These are phyloP conservation scores for Cyphomyrus discorhynchus DNA, from an alignment of 2,113 vertebrate species.

Conservation along the genomic window DNA sequence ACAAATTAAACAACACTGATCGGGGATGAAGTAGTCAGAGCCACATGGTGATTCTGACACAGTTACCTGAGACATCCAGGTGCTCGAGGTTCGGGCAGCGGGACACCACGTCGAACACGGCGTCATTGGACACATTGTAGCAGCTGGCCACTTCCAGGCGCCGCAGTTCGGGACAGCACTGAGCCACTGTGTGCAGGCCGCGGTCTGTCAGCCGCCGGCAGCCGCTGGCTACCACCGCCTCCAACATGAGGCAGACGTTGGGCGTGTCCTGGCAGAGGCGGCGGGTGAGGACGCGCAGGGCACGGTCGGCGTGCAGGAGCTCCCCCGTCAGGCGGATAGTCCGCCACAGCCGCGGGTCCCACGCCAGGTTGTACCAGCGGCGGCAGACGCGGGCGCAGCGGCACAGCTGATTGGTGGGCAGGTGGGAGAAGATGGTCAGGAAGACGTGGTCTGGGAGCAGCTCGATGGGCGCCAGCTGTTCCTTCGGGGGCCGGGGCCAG, in stretches of 20 bases:
- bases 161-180: slow-evolving; percentile 88
- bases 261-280: slow-evolving; percentile 95
- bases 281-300: slow-evolving; percentile 84
- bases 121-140: slow-evolving; percentile 92
- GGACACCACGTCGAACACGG: slow-evolving; percentile 89
- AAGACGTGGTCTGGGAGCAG: slow-evolving; percentile 78
- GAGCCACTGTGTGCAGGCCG: slow-evolving; percentile 86
- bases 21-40: neutral
- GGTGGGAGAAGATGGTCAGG: slow-evolving; percentile 82
- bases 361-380: slow-evolving; percentile 95
- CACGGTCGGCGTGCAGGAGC: slow-evolving; percentile 85
- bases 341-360: slow-evolving; percentile 92
- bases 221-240: slow-evolving; percentile 80
- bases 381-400: slow-evolving; percentile 85
- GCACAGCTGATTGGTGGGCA: slow-evolving; percentile 93
- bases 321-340: slow-evolving; percentile 81
- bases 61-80: slow-evolving; percentile 90
- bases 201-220: slow-evolving; percentile 93
- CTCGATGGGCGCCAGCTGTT: slow-evolving; percentile 71
- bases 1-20: neutral
- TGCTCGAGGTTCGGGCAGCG: slow-evolving; percentile 91
- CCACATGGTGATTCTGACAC: neutral
- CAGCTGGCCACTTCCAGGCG: slow-evolving; percentile 85
- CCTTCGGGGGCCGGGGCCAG: slow-evolving; percentile 67
- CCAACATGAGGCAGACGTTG: slow-evolving; percentile 93